phyloP scores from a whole-genome alignment of 2,113 vertebrate genomes.

The Actenoides lindsayi region DNA sequence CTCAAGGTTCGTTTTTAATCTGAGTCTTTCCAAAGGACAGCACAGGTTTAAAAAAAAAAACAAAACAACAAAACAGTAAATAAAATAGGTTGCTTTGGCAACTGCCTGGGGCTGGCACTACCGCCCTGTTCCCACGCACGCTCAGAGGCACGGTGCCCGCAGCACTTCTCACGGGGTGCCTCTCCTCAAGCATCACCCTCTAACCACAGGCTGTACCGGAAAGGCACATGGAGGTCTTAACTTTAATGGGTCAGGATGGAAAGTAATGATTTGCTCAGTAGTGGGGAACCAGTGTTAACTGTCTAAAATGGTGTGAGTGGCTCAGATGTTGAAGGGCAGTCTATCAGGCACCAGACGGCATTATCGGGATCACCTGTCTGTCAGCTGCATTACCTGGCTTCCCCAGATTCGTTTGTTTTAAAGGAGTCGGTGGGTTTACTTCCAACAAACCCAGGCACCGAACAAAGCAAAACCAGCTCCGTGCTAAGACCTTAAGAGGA shows the following conservation, averaged over 20 bases:
- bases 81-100: slow-evolving; percentile 22
- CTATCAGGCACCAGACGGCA: slow-evolving; percentile 61
- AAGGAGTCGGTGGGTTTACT: slow-evolving; percentile 26
- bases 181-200: slow-evolving; percentile 29
- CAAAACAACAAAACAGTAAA: background rate
- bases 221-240: slow-evolving; percentile 35
- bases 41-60: background rate
- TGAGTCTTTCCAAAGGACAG: slow-evolving; percentile 34
- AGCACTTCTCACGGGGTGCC: slow-evolving; percentile 36
- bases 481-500: background rate
- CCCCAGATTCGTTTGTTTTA: slow-evolving; percentile 22
- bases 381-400: slow-evolving; percentile 29
- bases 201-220: background rate
- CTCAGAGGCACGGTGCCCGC: background rate
- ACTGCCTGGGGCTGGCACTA: slow-evolving; percentile 9
- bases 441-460: slow-evolving; percentile 40
- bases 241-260: slow-evolving; percentile 49
- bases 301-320: slow-evolving; percentile 59
- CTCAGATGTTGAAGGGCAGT: slow-evolving; percentile 54
- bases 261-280: slow-evolving; percentile 44
- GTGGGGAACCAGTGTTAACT: slow-evolving; percentile 28
- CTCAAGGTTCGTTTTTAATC: slow-evolving; percentile 38
- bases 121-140: background rate
- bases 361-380: slow-evolving; percentile 67
- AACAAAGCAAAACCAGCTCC: slow-evolving; percentile 27